phyloP scores from a whole-genome alignment of 2,797 vertebrate species.

The Amblyraja radiata region DNA sequence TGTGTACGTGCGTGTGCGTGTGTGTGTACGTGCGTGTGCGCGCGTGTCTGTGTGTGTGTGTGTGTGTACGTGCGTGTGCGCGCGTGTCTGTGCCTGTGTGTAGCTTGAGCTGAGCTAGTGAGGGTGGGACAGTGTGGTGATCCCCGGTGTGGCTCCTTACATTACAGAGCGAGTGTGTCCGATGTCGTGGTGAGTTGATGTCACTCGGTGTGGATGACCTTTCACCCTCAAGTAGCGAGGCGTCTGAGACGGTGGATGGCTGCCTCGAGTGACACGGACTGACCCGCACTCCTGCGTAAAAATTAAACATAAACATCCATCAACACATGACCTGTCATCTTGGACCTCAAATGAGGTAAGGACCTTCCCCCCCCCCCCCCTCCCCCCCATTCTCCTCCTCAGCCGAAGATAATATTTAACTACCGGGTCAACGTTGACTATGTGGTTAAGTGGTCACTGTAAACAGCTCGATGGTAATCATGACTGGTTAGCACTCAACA shows the following conservation, averaged over 20 bases:
- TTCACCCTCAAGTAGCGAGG: constrained; percentile 83
- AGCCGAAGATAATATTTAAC: not conserved
- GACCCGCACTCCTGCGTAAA: constrained; percentile 76
- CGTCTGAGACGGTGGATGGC: constrained; percentile 89
- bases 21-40: no score
- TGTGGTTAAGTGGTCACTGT: no score
- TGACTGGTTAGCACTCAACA: no score
- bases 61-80: no score
- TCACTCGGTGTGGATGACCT: constrained; percentile 89
- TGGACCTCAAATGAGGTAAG: not conserved
- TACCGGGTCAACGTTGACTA: not conserved
- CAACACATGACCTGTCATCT: not conserved
- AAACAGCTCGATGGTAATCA: no score
- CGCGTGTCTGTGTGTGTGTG: no score
- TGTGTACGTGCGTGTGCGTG: no score
- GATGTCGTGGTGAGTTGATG: constrained; percentile 94
- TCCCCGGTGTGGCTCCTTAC: constrained; percentile 63
- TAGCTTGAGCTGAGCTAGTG: not conserved
- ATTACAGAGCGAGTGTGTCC: constrained; percentile 98
- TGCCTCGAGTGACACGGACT: constrained; percentile 92
- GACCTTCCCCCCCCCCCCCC: not conserved
- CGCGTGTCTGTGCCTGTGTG: not conserved
- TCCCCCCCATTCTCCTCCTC: not conserved
- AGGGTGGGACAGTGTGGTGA: not conserved
- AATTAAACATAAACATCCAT: not conserved